These are phyloP conservation scores for Gorsachius magnificus DNA, from an alignment of 2,797 vertebrate species.

Conservation along the genomic window DNA sequence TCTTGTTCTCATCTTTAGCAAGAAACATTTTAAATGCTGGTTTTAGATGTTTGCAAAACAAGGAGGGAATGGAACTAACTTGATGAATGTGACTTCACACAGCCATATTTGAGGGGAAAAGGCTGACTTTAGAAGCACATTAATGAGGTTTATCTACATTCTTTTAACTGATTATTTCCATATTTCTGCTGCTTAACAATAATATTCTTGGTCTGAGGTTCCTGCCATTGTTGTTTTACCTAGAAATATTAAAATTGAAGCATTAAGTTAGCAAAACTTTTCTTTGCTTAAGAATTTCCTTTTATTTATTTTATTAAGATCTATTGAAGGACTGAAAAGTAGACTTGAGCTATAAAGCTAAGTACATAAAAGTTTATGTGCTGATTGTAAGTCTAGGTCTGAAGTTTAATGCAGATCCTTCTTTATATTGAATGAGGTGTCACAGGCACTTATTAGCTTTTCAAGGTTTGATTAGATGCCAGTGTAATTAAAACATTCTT, in stretches of 20 bases:
- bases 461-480: background rate
- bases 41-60: background rate
- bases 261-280: background rate
- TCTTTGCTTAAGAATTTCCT: background rate
- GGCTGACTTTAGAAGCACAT: background rate
- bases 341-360: background rate
- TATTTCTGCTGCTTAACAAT: constrained; percentile 18
- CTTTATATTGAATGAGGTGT: background rate
- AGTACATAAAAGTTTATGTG: background rate
- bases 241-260: background rate
- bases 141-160: constrained; percentile 20
- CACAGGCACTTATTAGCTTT: background rate
- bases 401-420: background rate
- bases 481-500: constrained; percentile 27
- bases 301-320: constrained; percentile 26
- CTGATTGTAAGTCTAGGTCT: background rate
- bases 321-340: background rate
- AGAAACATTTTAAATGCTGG: background rate
- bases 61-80: background rate
- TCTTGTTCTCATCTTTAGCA: background rate
- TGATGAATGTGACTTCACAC: background rate
- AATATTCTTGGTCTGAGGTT: background rate
- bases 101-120: background rate
- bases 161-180: background rate
- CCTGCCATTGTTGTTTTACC: background rate